A percentile compares a stretch with the other conserved stretches of the same genome.
These are phyloP conservation scores for Spicauda simplicius DNA, from an alignment of 2,888 invertebrate species.

Conservation along the genomic window DNA sequence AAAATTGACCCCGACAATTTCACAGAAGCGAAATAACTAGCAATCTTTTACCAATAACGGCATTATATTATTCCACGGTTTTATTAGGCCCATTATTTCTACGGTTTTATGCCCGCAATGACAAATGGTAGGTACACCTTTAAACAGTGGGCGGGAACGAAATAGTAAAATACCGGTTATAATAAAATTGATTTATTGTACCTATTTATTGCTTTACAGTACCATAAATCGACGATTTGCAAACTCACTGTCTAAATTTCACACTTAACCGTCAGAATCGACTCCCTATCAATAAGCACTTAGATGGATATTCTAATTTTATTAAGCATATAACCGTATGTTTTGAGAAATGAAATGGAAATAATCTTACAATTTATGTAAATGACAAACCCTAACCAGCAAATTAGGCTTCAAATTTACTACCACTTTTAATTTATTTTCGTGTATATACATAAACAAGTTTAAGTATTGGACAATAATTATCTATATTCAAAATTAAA, in stretches of 20 bases:
- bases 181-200: slow-evolving; percentile 36
- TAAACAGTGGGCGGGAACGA: slow-evolving; percentile 31
- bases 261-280: slow-evolving; percentile 15
- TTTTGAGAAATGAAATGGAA: no score
- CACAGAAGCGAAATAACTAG: slow-evolving; percentile 11
- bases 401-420: no score
- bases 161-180: slow-evolving; percentile 37
- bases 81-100: slow-evolving; percentile 34
- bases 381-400: no score
- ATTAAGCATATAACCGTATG: no score
- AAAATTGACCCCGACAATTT: slow-evolving; percentile 13
- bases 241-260: slow-evolving; percentile 28
- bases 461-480: no score
- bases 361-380: no score
- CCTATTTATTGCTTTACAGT: slow-evolving; percentile 26
- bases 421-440: no score
- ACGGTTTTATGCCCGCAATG: slow-evolving; percentile 31
- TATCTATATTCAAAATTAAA: no score
- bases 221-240: slow-evolving; percentile 29
- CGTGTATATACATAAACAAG: no score
- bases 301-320: no score
- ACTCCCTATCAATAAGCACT: slow-evolving; percentile 1
- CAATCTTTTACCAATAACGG: slow-evolving; percentile 20
- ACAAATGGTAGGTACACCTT: slow-evolving; percentile 35
- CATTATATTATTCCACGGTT: slow-evolving; percentile 30